These are phyloP conservation scores for Drosophila parthenogenetica DNA, from an alignment of 2,888 invertebrate genomes.

Conservation along the genomic window DNA sequence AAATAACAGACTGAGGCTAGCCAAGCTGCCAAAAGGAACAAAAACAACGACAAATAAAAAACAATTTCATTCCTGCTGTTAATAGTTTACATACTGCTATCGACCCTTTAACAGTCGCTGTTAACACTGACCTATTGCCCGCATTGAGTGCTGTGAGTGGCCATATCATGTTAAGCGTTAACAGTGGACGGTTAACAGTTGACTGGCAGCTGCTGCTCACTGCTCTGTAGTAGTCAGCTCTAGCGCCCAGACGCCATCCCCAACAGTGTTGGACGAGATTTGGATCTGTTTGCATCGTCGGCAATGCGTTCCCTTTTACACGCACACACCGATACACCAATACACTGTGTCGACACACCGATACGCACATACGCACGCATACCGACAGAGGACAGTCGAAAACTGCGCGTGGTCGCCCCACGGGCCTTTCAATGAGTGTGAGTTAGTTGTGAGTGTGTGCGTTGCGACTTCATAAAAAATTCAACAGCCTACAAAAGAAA, in stretches of 20 bases:
- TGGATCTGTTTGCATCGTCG: constrained; percentile 68
- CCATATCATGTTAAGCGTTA: constrained; percentile 34
- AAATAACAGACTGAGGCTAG: constrained; percentile 75
- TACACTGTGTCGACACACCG: constrained; percentile 17
- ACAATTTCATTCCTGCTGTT: background rate
- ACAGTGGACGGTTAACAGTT: constrained; percentile 37
- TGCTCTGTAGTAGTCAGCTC: constrained; percentile 29
- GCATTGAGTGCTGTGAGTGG: constrained; percentile 32
- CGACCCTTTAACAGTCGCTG: constrained; percentile 34
- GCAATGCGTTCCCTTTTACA: constrained; percentile 30
- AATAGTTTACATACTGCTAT: constrained; percentile 15
- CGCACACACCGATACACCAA: constrained; percentile 16
- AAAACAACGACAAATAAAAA: constrained; percentile 15
- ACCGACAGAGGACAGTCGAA: constrained; percentile 50
- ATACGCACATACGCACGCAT: constrained; percentile 26
- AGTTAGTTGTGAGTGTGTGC: constrained; percentile 34
- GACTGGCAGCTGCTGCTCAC: constrained; percentile 7
- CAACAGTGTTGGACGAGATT: constrained; percentile 79
- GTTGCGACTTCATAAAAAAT: constrained; percentile 68
- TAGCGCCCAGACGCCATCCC: constrained; percentile 41
- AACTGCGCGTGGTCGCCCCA: constrained; percentile 51
- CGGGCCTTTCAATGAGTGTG: constrained; percentile 28
- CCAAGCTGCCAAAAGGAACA: constrained; percentile 63
- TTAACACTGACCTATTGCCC: constrained; percentile 71
- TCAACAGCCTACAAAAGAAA: constrained; percentile 60